Percentiles rank a stretch among this genome's conserved stretches.
These are phyloP conservation scores for Brachionus manjavacas DNA, from an alignment of 1,140 invertebrate species.

Conservation along the genomic window DNA sequence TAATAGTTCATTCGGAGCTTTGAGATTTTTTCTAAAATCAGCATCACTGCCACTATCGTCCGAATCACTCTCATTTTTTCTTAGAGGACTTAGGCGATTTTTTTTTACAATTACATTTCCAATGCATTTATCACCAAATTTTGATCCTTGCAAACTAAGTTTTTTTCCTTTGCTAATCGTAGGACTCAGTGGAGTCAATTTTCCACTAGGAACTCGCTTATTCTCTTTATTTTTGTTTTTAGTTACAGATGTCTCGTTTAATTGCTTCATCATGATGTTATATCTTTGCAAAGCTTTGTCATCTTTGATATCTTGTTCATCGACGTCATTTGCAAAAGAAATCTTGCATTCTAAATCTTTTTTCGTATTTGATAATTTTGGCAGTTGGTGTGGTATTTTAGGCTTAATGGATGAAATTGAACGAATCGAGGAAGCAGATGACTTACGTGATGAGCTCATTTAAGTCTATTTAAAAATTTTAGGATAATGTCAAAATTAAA, in stretches of 20 bases:
- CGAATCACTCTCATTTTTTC: background rate
- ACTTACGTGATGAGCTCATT: slow-evolving; percentile 16
- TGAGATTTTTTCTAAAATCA: background rate
- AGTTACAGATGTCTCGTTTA: background rate
- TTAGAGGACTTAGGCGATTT: background rate
- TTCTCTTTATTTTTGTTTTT: background rate
- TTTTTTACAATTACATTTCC: background rate
- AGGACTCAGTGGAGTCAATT: background rate
- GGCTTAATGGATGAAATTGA: background rate
- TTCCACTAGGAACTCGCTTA: background rate
- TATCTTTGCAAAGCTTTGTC: slow-evolving; percentile 2
- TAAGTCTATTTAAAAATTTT: too few relatives aligned
- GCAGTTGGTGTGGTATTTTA: slow-evolving; percentile 1
- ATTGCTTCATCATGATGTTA: background rate
- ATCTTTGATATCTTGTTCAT: slow-evolving; percentile 2
- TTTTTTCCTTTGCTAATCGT: background rate
- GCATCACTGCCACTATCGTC: slow-evolving; percentile 8
- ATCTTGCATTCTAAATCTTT: background rate
- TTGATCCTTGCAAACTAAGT: background rate
- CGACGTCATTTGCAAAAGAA: background rate
- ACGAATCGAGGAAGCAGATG: slow-evolving; percentile 21
- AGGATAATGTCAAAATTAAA: too few relatives aligned
- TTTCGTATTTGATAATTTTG: background rate
- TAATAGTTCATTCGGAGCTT: slow-evolving; percentile 34
- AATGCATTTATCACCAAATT: background rate